Conservation (phyloP, 2,888 invertebrate species). For the Smittia sp. region DNA sequence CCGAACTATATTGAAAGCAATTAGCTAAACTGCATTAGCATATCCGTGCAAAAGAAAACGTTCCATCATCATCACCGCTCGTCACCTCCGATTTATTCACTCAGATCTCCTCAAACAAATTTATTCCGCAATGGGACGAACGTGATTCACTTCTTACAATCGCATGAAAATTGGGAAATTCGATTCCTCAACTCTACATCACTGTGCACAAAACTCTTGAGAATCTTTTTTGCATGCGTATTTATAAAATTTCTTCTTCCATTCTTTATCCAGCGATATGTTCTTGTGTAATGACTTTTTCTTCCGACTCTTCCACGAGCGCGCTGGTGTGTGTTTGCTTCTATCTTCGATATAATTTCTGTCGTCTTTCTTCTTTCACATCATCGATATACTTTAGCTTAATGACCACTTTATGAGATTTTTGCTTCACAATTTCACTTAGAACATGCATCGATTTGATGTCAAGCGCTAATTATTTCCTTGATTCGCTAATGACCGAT, state of each 20-base stretch:
- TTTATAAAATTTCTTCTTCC: neutral
- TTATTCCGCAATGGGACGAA: neutral
- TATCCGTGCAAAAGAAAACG: neutral
- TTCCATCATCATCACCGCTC: neutral
- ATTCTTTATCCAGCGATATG: conserved; percentile 5
- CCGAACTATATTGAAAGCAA: neutral
- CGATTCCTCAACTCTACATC: neutral
- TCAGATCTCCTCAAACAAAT: neutral
- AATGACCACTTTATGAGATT: neutral
- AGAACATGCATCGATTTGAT: too few relatives aligned
- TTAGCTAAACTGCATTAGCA: conserved; percentile 13
- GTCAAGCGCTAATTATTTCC: too few relatives aligned
- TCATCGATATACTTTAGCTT: conserved; percentile 12
- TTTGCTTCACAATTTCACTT: neutral
- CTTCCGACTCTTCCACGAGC: neutral
- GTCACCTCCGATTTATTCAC: neutral
- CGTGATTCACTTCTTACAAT: neutral
- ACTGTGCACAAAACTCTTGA: neutral
- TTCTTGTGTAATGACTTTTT: conserved; percentile 22
- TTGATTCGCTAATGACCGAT: neutral
- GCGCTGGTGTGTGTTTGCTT: conserved; percentile 1
- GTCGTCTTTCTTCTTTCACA: conserved; percentile 12
- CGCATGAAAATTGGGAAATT: neutral
- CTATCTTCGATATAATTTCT: conserved; percentile 15
- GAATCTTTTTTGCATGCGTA: neutral